These are phyloP conservation scores for Botia almorhae DNA, from an alignment of 2,797 vertebrate genomes.

Conservation along the genomic window DNA sequence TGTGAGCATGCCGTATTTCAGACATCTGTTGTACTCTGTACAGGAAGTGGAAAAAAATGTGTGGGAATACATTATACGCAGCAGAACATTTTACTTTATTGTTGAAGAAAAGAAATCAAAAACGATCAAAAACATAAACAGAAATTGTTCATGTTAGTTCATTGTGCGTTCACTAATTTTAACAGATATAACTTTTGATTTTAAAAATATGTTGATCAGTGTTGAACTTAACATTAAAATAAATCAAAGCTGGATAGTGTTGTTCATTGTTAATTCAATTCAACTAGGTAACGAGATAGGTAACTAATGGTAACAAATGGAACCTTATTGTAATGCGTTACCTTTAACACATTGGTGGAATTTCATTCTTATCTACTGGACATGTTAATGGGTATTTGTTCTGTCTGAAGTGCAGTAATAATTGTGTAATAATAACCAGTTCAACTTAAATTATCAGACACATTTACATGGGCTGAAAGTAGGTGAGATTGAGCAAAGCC, in stretches of 20 bases:
- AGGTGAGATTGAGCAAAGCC: conserved; percentile 21
- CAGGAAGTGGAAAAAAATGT: background rate
- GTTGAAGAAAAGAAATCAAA: background rate
- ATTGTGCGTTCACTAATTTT: too few species aligned
- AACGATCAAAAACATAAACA: too few species aligned
- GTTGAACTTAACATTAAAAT: too few species aligned
- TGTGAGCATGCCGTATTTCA: background rate
- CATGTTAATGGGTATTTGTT: conserved; percentile 8
- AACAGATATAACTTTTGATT: too few species aligned
- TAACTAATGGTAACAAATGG: too few species aligned
- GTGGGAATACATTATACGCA: background rate
- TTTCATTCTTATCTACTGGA: background rate
- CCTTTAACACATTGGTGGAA: background rate
- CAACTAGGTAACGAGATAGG: too few species aligned
- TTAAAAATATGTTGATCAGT: too few species aligned
- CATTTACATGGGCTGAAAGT: conserved; percentile 15
- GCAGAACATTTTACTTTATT: background rate
- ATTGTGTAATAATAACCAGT: conserved; percentile 63
- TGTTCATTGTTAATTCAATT: too few species aligned
- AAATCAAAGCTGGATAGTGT: too few species aligned
- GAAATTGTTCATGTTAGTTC: too few species aligned
- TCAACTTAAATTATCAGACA: background rate
- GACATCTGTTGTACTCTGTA: background rate
- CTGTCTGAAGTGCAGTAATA: conserved; percentile 49
- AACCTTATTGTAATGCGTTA: too few species aligned